Conservation (phyloP, 2,113 vertebrate genomes). For the Cheilinus undulatus region DNA sequence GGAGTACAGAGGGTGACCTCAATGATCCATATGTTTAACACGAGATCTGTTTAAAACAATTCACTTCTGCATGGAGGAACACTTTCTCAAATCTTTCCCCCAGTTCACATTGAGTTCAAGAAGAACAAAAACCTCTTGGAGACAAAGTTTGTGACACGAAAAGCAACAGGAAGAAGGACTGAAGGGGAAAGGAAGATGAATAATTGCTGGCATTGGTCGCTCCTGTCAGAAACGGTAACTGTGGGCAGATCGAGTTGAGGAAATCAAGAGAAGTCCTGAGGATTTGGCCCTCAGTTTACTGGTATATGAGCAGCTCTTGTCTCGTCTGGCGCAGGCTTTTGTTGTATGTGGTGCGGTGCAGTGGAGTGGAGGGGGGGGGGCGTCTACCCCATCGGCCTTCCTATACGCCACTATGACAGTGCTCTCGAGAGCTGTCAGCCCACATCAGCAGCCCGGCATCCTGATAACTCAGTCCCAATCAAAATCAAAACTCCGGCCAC, state of each 20-base stretch:
- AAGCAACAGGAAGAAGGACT: constrained; percentile 10
- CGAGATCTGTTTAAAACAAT: constrained; percentile 10
- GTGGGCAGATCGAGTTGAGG: constrained; percentile 13
- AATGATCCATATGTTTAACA: constrained; percentile 56
- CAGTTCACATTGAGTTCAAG: not conserved
- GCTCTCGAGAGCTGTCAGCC: constrained; percentile 88
- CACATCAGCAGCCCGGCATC: constrained; percentile 82
- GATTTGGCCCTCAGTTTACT: constrained; percentile 46
- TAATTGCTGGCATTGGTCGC: constrained; percentile 28
- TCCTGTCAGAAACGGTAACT: constrained; percentile 31
- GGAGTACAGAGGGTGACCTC: constrained; percentile 58
- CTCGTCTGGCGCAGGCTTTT: constrained; percentile 72
- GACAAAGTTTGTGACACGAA: constrained; percentile 17
- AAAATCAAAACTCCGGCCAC: constrained; percentile 67
- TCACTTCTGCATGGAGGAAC: not conserved
- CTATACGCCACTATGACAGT: constrained; percentile 81
- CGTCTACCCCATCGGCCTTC: constrained; percentile 56
- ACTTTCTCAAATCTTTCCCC: not conserved
- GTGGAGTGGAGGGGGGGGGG: not conserved
- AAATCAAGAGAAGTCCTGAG: constrained; percentile 31
- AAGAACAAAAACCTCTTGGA: not conserved
- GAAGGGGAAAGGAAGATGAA: not conserved
- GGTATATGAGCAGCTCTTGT: constrained; percentile 73
- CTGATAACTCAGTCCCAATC: constrained; percentile 85
- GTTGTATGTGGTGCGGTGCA: constrained; percentile 49